These are phyloP conservation scores for Orchestes rusci DNA, from an alignment of 2,888 invertebrate genomes.

Conservation along the genomic window DNA sequence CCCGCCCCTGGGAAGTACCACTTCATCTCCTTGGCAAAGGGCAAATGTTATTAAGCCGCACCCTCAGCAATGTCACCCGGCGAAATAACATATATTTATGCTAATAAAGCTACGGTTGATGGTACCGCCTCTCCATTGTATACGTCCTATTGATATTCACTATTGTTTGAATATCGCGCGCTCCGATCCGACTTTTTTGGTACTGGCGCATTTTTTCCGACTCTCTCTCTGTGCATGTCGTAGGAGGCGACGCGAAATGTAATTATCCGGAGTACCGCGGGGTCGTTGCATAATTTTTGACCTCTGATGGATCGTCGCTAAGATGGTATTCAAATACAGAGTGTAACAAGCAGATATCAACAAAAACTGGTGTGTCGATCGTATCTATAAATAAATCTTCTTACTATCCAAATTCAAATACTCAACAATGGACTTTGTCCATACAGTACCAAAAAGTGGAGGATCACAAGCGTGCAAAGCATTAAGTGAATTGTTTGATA, in stretches of 20 bases:
- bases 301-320: conserved; percentile 11
- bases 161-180: conserved; percentile 34
- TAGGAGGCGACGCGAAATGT: conserved; percentile 23
- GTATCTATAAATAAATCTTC: too few species aligned
- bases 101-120: conserved; percentile 34
- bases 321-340: too few species aligned
- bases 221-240: conserved; percentile 16
- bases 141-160: conserved; percentile 37
- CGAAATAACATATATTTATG: conserved; percentile 40
- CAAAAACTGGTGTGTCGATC: too few species aligned
- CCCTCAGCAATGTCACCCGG: conserved; percentile 31
- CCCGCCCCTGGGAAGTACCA: conserved; percentile 15
- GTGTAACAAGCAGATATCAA: too few species aligned
- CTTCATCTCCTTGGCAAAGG: conserved; percentile 4
- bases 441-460: too few species aligned
- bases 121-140: conserved; percentile 38
- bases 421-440: too few species aligned
- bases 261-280: conserved; percentile 16
- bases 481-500: too few species aligned
- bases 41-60: conserved; percentile 16
- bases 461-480: too few species aligned
- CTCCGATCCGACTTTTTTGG: conserved; percentile 26
- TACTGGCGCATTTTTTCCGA: conserved; percentile 6
- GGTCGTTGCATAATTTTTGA: conserved; percentile 23
- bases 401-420: too few species aligned